Conservation (phyloP, 2,888 invertebrate genomes). For the Drosophila basisetae region DNA sequence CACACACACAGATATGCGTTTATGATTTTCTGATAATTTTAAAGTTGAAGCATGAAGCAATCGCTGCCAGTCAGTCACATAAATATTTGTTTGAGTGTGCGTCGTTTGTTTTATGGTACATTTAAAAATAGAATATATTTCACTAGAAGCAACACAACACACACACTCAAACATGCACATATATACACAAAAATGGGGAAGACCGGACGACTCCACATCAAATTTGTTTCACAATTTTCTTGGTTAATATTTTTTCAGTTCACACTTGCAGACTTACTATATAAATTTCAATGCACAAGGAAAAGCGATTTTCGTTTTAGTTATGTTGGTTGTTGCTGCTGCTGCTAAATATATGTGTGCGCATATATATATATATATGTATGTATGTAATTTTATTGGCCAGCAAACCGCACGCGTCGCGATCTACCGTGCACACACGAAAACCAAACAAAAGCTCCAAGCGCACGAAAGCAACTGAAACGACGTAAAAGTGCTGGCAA, state of each 20-base stretch:
- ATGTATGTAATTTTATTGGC: slow-evolving; percentile 48
- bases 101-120: slow-evolving; percentile 56
- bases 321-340: slow-evolving; percentile 37
- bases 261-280: slow-evolving; percentile 70
- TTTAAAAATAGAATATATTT: slow-evolving; percentile 78
- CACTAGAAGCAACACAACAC: slow-evolving; percentile 49
- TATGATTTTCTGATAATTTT: slow-evolving; percentile 69
- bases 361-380: slow-evolving; percentile 7
- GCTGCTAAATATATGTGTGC: slow-evolving; percentile 27
- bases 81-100: slow-evolving; percentile 23
- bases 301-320: slow-evolving; percentile 61
- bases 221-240: slow-evolving; percentile 67
- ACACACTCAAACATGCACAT: slow-evolving; percentile 13
- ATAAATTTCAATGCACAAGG: slow-evolving; percentile 50
- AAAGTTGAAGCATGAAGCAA: slow-evolving; percentile 76
- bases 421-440: slow-evolving; percentile 77
- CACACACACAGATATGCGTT: slow-evolving; percentile 41
- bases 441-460: slow-evolving; percentile 84
- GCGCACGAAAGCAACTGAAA: slow-evolving; percentile 83
- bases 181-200: slow-evolving; percentile 34
- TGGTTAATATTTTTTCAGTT: slow-evolving; percentile 11
- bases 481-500: slow-evolving; percentile 71
- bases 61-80: slow-evolving; percentile 49
- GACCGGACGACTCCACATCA: slow-evolving; percentile 53
- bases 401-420: slow-evolving; percentile 76